Conservation (phyloP, 2,797 vertebrate genomes). For the Gobio occitaniae region DNA sequence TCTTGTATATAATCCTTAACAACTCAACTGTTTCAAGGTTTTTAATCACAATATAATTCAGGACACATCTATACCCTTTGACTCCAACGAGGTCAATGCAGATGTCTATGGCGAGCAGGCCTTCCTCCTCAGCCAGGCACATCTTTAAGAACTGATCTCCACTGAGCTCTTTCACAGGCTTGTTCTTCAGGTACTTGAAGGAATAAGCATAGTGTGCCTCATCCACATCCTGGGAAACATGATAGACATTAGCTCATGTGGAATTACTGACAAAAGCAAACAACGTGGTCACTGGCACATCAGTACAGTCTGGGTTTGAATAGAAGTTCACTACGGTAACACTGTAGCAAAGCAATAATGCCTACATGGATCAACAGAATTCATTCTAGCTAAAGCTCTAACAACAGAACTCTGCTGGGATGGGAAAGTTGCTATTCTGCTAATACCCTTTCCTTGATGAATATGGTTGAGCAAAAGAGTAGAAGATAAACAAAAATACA, state of each 20-base stretch:
- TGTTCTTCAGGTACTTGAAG: slow-evolving; percentile 99
- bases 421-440: neutral
- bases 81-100: slow-evolving; percentile 96
- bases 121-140: slow-evolving; percentile 93
- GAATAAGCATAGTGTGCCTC: slow-evolving; percentile 97
- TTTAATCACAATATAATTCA: neutral
- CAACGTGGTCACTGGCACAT: neutral
- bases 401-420: neutral
- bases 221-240: slow-evolving; percentile 86
- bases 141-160: slow-evolving; percentile 99
- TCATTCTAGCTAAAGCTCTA: slow-evolving; percentile 25
- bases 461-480: neutral
- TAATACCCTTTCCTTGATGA: slow-evolving; percentile 49
- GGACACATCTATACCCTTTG: slow-evolving; percentile 85
- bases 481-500: slow-evolving; percentile 15
- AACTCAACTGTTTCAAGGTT: slow-evolving; percentile 3
- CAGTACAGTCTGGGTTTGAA: neutral
- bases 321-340: neutral
- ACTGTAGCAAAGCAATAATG: neutral
- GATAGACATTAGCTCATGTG: slow-evolving; percentile 1
- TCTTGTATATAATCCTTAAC: neutral
- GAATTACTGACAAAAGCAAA: neutral
- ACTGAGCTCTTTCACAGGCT: slow-evolving; percentile 94
- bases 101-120: slow-evolving; percentile 90
- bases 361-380: neutral